A percentile compares a stretch with the other conserved stretches of the same genome.
Evolutionary conservation across 2,888 invertebrate genomes (phyloP).

Genomic region (Dioctria rufipes): DNA sequence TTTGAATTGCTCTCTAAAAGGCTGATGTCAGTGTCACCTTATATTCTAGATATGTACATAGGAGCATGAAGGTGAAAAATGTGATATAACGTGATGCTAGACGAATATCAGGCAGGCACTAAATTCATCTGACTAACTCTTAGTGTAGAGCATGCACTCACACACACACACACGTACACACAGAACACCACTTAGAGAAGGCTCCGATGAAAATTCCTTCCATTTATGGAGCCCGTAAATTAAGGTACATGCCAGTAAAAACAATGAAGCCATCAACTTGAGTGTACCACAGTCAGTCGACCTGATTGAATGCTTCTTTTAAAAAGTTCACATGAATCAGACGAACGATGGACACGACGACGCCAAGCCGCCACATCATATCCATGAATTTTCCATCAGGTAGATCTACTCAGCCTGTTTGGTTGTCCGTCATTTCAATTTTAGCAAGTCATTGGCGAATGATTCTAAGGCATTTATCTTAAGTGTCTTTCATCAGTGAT

Average conservation of each 20-base stretch:
- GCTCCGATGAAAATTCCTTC: constrained; percentile 14
- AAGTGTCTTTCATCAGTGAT: neutral
- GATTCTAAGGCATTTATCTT: constrained; percentile 17
- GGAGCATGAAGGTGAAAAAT: constrained; percentile 10
- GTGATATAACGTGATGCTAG: neutral
- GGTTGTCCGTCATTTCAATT: constrained; percentile 8
- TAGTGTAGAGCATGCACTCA: neutral
- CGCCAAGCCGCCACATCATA: neutral
- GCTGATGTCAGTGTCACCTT: neutral
- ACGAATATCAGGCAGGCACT: neutral
- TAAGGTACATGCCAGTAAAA: constrained; percentile 26
- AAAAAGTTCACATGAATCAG: constrained; percentile 1
- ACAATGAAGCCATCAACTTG: constrained; percentile 29
- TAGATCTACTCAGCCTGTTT: neutral
- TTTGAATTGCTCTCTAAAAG: neutral
- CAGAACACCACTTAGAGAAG: neutral
- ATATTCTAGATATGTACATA: neutral
- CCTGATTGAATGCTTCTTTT: neutral
- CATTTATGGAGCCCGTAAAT: constrained; percentile 30
- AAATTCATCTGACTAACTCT: neutral
- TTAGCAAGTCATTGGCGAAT: constrained; percentile 29
- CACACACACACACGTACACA: too few relatives aligned
- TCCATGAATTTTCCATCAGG: neutral
- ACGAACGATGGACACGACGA: neutral
- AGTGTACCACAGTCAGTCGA: neutral